phyloP scores from a whole-genome alignment of 2,797 vertebrate genomes.

The Dallia pectoralis region DNA sequence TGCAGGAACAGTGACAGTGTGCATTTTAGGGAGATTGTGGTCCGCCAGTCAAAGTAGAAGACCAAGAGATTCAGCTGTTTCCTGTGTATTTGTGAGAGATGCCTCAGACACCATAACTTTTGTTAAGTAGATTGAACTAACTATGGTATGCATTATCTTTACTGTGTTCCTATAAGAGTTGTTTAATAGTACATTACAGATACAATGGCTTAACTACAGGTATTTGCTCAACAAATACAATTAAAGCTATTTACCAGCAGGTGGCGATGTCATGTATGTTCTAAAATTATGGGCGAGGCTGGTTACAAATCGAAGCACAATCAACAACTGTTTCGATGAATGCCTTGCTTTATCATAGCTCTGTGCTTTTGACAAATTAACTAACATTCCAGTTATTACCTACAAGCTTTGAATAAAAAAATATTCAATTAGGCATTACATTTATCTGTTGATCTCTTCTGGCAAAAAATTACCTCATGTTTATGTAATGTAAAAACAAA shows the following conservation, averaged over 20 bases:
- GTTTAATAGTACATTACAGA: not conserved
- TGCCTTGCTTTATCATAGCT: conserved; percentile 5
- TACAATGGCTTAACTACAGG: not conserved
- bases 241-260: conserved; percentile 36
- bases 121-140: not conserved
- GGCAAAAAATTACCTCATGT: not conserved
- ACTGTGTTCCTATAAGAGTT: not conserved
- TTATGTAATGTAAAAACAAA: too few relatives aligned
- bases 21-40: conserved; percentile 59
- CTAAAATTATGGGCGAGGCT: not conserved
- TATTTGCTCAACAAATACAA: not conserved
- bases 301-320: not conserved
- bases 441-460: not conserved
- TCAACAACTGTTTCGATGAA: not conserved
- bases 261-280: conserved; percentile 43
- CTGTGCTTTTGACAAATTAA: not conserved
- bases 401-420: not conserved
- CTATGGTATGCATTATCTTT: not conserved
- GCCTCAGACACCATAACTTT: not conserved
- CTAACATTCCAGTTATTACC: not conserved
- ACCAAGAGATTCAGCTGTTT: not conserved
- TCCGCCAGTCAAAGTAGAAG: conserved; percentile 45
- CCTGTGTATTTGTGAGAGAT: conserved; percentile 2
- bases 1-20: conserved; percentile 45
- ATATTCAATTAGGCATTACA: not conserved